Percentiles rank a stretch among this genome's conserved stretches.
Conservation (phyloP, 2,113 vertebrate genomes). For the Tragulus kanchil region DNA sequence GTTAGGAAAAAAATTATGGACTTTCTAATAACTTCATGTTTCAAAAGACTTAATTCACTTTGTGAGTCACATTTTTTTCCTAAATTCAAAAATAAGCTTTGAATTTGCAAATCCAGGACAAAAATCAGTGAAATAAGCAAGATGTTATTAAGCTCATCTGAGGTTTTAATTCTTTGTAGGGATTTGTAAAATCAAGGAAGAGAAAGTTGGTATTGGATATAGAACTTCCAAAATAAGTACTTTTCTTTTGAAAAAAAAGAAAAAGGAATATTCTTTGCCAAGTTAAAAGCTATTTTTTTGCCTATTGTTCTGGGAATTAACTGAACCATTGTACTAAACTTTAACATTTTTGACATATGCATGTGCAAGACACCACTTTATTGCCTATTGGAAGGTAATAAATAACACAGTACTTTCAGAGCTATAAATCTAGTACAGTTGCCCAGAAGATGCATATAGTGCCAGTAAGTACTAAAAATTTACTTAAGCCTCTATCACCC, state of each 20-base stretch:
- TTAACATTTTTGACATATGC: neutral
- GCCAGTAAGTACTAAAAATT: conserved; percentile 81
- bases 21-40: neutral
- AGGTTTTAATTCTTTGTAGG: neutral
- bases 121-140: conserved; percentile 23
- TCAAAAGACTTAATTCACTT: neutral
- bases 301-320: conserved; percentile 57
- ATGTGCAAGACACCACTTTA: conserved; percentile 58
- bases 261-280: neutral
- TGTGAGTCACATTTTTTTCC: neutral
- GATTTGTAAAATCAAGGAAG: conserved; percentile 65
- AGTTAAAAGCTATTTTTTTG: conserved; percentile 59
- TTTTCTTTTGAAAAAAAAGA: conserved; percentile 46
- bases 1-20: conserved; percentile 8
- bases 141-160: neutral
- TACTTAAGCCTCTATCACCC: neutral
- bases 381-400: conserved; percentile 76
- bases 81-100: conserved; percentile 56
- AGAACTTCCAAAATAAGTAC: conserved; percentile 13
- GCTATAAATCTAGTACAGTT: conserved; percentile 77
- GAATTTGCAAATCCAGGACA: neutral
- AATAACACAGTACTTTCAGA: conserved; percentile 79
- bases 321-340: conserved; percentile 57
- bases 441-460: conserved; percentile 69
- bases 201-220: conserved; percentile 26